phyloP scores from a whole-genome alignment of 2,113 vertebrate species.

The Corythornis madagascariensis region DNA sequence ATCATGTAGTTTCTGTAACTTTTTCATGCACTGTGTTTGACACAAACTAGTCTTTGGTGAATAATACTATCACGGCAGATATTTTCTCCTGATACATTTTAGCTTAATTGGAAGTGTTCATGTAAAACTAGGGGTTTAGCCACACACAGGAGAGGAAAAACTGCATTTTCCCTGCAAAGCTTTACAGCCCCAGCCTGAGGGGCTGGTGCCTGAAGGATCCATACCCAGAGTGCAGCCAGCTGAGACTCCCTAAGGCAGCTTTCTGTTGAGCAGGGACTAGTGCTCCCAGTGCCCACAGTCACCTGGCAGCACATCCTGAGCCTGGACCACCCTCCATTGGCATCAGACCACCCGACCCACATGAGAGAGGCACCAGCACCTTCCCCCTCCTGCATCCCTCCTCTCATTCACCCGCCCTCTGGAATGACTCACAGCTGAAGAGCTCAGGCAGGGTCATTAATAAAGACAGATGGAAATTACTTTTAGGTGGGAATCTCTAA shows the following conservation, averaged over 20 bases:
- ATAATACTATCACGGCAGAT: not conserved
- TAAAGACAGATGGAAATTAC: constrained; percentile 2
- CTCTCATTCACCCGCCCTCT: not conserved
- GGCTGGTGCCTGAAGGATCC: not conserved
- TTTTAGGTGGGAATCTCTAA: not conserved
- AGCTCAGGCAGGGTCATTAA: not conserved
- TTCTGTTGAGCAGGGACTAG: not conserved
- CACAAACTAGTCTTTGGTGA: constrained; percentile 7
- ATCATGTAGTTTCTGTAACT: not conserved
- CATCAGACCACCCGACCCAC: not conserved
- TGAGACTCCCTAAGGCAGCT: not conserved
- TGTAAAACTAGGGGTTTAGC: not conserved
- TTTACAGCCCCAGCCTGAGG: not conserved
- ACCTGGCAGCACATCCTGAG: accelerated
- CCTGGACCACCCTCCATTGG: accelerated
- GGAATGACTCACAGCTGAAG: not conserved
- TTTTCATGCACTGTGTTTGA: not conserved
- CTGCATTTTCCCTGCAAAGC: not conserved
- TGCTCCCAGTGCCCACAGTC: not conserved
- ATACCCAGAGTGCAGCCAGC: accelerated
- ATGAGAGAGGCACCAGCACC: not conserved
- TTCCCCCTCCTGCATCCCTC: not conserved
- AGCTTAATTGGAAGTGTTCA: constrained; percentile 30
- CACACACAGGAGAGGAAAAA: not conserved
- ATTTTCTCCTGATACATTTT: not conserved